phyloP scores from a whole-genome alignment of 1,140 invertebrate species.

The Drosophila watanabei region DNA sequence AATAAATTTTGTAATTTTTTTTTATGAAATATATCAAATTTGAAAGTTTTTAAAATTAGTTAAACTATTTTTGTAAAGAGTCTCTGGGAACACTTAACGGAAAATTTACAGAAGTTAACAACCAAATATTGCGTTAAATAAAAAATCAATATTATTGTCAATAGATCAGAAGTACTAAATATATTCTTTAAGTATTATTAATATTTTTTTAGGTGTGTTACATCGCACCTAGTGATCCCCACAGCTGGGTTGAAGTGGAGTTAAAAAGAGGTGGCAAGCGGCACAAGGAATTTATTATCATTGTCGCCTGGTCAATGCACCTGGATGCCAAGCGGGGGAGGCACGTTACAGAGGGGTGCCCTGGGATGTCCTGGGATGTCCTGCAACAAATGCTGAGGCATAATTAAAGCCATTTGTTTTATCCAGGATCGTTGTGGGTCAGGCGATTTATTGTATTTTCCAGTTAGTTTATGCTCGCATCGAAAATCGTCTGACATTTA shows the following conservation, averaged over 20 bases:
- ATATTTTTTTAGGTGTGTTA: neutral
- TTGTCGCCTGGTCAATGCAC: conserved; percentile 73
- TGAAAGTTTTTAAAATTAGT: too few species aligned
- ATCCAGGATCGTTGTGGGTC: conserved; percentile 53
- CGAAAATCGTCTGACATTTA: conserved; percentile 45
- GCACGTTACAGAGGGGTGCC: conserved; percentile 1
- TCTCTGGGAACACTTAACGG: too few species aligned
- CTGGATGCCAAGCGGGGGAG: conserved; percentile 30
- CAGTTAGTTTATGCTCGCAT: conserved; percentile 69
- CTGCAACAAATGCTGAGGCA: conserved; percentile 58
- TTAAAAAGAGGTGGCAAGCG: conserved; percentile 19
- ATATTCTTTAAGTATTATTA: neutral
- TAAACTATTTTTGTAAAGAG: too few species aligned
- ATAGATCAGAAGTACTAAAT: neutral
- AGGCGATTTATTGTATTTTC: conserved; percentile 75
- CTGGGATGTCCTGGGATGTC: conserved; percentile 24
- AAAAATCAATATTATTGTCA: too few species aligned
- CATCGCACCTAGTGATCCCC: neutral
- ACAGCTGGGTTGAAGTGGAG: neutral
- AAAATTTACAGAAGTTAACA: too few species aligned
- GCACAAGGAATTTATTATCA: conserved; percentile 73
- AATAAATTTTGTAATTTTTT: too few species aligned
- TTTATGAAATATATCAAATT: too few species aligned
- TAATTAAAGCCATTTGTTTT: conserved; percentile 82
- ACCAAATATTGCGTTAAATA: too few species aligned